Evolutionary conservation across 2,797 vertebrate species (phyloP).

Genomic region (Sebastolobus alascanus): DNA sequence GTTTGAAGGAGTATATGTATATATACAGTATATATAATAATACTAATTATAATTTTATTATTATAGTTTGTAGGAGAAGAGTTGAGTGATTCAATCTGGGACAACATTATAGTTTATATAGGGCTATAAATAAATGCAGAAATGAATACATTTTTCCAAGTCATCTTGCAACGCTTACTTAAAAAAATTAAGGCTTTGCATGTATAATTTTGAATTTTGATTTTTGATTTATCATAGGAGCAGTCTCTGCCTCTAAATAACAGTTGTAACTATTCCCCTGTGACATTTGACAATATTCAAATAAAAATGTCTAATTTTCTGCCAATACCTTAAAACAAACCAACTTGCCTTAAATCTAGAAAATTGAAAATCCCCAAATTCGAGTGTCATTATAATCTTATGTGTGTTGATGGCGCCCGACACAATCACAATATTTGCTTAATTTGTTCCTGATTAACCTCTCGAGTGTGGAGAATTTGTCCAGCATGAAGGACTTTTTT

Average conservation of each 20-base stretch:
- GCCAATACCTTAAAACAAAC: neutral
- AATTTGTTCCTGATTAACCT: constrained; percentile 74
- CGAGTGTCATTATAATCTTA: neutral
- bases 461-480: constrained; percentile 67
- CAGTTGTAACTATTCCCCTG: neutral
- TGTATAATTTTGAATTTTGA: neutral
- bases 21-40: too few species aligned
- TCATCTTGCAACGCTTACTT: neutral
- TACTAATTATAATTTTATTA: neutral
- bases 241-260: neutral
- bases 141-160: neutral
- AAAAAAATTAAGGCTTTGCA: neutral
- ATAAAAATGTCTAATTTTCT: neutral
- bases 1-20: too few species aligned
- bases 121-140: neutral
- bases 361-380: neutral
- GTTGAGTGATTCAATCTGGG: neutral
- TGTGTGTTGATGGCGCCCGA: constrained; percentile 6
- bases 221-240: neutral
- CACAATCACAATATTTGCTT: constrained; percentile 59
- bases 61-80: neutral
- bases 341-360: neutral
- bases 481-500: constrained; percentile 66
- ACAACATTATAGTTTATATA: neutral
- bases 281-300: neutral